Base-by-base conservation (phyloP, 2,888 invertebrate genomes). In the Entomobrya multifasciata region DNA sequence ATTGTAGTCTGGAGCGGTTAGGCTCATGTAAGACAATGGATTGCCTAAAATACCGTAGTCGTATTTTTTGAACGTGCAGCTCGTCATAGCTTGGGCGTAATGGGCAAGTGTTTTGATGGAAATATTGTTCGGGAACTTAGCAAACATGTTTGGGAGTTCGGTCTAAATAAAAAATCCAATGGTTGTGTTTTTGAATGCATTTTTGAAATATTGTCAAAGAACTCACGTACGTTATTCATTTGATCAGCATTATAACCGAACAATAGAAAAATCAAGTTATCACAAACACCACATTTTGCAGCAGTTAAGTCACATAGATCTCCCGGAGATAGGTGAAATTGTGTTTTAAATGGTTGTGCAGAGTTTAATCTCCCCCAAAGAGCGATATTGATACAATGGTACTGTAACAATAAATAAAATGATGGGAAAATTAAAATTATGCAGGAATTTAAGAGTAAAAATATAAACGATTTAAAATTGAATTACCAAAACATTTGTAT, bases 191-290 rank as follows among this genome's bases (percentile, higher is more conserved):
- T 65, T 5, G 20, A 36, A 41, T 17, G 49, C n/a, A 49, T 57
- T 41, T 13, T 13, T 8, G 17, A 36, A 15, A 47, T 20, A n/a
- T n/a, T n/a, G n/a, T n/a, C n/a, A n/a, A n/a, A n/a, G n/a, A n/a
- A n/a, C 36, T 15, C 25, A 27, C 55, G 36, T 74, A 80, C 86
- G 8, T 49, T 60, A 79, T 86, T 86, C 8, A 55, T 30, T 72
- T 72, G 65, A 8, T 55, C 25, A 17, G 84, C 77, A 44, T 84
- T 52, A 20, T 57, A 77, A 20, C 84, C 84, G 17, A 36, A 78
- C 10, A 84, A 8, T 6, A 57, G 27, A 36, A 78, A 84, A 5
- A 77, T 25, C 10, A 84, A 36, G 20, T 84, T 84, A 25, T 77
- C 78, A n/a, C 84, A 84, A 44, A 84, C 36, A 27, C 77, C 67